A percentile compares a stretch with the other conserved stretches of the same genome.
phyloP scores from a whole-genome alignment of 1,140 invertebrate genomes.

The Eueides isabella region DNA sequence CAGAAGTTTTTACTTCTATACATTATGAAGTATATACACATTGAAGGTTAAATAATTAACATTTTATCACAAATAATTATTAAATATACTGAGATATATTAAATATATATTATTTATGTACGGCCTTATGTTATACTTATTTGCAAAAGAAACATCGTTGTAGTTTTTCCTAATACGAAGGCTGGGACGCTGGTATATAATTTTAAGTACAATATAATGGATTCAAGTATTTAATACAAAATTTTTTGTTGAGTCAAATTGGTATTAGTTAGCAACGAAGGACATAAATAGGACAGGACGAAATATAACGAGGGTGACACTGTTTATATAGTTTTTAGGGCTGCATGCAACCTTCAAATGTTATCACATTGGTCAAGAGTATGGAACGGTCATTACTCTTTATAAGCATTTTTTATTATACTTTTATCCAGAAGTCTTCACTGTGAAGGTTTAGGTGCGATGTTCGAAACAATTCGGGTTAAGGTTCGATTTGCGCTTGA shows the following conservation, averaged over 20 bases:
- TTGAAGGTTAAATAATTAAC: not conserved
- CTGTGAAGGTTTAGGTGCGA: too few species aligned
- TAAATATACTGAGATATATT: too few species aligned
- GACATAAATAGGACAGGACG: constrained; percentile 1
- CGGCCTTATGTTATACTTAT: too few species aligned
- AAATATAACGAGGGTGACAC: constrained; percentile 10
- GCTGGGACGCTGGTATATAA: too few species aligned
- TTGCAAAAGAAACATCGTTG: too few species aligned
- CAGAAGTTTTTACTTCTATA: not conserved
- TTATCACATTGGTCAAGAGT: constrained; percentile 20
- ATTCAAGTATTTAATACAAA: not conserved
- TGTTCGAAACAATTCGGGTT: too few species aligned
- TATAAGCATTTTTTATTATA: constrained; percentile 17
- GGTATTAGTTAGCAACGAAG: not conserved
- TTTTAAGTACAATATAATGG: too few species aligned
- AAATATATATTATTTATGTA: too few species aligned
- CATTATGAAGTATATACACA: not conserved
- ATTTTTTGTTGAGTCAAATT: not conserved
- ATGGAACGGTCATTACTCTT: constrained; percentile 22
- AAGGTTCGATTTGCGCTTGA: too few species aligned
- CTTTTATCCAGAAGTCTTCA: not conserved
- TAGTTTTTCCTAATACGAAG: too few species aligned
- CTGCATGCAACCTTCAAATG: constrained; percentile 25
- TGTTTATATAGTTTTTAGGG: constrained; percentile 17
- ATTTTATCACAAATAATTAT: not conserved